Evolutionary conservation across 1,140 invertebrate species (phyloP).

Genomic region (Rhopalosiphum maidis): DNA sequence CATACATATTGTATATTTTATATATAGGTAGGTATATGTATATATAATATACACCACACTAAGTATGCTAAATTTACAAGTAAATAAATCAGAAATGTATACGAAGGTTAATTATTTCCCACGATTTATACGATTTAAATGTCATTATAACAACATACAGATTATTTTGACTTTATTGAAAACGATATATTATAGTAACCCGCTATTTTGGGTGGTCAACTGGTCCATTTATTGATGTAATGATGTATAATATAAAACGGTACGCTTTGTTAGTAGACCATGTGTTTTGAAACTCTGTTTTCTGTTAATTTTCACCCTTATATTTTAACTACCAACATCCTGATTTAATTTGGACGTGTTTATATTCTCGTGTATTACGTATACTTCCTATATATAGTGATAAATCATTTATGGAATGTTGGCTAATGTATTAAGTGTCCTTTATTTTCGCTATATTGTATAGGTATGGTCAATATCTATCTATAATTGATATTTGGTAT

Average conservation of each 20-base stretch:
- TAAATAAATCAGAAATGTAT: background rate
- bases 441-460: background rate
- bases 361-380: background rate
- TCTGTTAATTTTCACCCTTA: conserved; percentile 22
- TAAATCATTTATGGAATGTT: background rate
- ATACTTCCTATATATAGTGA: background rate
- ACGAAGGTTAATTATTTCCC: background rate
- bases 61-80: background rate
- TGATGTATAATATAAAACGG: background rate
- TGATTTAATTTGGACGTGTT: background rate
- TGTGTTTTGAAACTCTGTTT: conserved; percentile 20
- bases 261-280: conserved; percentile 6
- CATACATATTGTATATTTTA: background rate
- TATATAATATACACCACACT: background rate
- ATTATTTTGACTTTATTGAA: conserved; percentile 20
- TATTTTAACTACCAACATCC: background rate
- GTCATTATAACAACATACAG: background rate
- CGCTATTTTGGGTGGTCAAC: background rate
- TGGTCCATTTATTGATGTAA: background rate
- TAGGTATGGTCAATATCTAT: background rate
- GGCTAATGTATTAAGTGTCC: background rate
- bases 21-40: background rate
- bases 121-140: conserved; percentile 2
- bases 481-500: background rate
- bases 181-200: background rate